These are phyloP conservation scores for Trachelus tabidus DNA, from an alignment of 2,888 invertebrate genomes.

Conservation along the genomic window DNA sequence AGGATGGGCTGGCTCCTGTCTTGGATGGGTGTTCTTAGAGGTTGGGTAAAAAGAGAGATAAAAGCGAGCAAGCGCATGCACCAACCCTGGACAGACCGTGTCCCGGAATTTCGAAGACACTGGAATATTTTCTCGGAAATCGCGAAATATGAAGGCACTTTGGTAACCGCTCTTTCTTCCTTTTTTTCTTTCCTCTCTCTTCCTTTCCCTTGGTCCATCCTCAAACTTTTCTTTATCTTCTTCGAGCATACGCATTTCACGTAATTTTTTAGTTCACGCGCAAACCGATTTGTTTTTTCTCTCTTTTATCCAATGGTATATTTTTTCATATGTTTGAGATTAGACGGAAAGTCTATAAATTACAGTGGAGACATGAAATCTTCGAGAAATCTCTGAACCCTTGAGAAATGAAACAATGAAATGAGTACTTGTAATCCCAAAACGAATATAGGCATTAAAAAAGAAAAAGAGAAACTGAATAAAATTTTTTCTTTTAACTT, in stretches of 20 bases:
- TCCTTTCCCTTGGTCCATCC: not conserved
- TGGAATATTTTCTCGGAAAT: conserved; percentile 19
- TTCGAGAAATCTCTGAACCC: not conserved
- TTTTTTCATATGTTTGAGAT: not conserved
- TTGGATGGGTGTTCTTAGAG: not conserved
- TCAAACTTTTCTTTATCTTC: not conserved
- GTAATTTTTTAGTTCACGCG: not conserved
- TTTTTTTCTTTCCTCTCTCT: not conserved
- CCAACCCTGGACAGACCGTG: not conserved
- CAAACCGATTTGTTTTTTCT: not conserved
- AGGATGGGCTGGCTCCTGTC: conserved; percentile 4
- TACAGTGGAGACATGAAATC: too few species aligned
- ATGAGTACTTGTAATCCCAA: not conserved
- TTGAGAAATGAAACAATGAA: not conserved
- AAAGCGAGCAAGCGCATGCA: not conserved
- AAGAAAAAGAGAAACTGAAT: not conserved
- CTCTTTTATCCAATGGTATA: not conserved
- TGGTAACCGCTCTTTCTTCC: conserved; percentile 5
- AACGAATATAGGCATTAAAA: too few species aligned
- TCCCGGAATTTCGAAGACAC: conserved; percentile 9
- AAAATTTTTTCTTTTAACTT: not conserved
- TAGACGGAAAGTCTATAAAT: not conserved
- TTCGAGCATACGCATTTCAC: too few species aligned
- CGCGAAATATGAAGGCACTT: conserved; percentile 16
- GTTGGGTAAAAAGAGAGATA: not conserved